Conservation (phyloP, 2,113 vertebrate genomes). For the Motacilla tschutschensis region DNA sequence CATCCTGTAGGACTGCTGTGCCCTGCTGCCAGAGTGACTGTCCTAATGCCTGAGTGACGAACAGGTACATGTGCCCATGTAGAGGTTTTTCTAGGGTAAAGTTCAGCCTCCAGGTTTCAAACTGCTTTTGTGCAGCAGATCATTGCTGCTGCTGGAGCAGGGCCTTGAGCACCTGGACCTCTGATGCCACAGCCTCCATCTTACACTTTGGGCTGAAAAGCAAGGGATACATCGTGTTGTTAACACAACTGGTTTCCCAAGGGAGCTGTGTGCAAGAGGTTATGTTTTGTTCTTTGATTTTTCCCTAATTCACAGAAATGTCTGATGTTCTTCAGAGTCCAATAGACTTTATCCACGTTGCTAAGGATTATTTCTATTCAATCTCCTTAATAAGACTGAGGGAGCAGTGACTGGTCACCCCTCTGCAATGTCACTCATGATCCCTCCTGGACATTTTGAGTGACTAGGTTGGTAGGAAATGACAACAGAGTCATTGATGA, state of each 20-base stretch:
- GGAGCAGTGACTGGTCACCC: background rate
- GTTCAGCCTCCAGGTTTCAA: background rate
- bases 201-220: background rate
- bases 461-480: slow-evolving; percentile 33
- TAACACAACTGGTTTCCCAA: background rate
- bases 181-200: background rate
- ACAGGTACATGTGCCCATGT: background rate
- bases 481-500: background rate
- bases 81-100: background rate
- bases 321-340: background rate
- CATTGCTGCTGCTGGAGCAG: background rate
- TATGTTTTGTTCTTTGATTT: background rate
- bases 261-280: background rate
- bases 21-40: background rate
- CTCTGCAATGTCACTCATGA: background rate
- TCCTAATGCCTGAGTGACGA: background rate
- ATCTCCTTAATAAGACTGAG: background rate
- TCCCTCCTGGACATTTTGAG: background rate
- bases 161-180: too few species aligned
- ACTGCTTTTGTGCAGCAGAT: background rate
- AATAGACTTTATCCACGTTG: background rate
- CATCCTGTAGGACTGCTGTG: background rate
- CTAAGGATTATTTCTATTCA: background rate
- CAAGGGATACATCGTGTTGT: accelerated
- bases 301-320: background rate